Evolutionary conservation across 2,888 invertebrate genomes (phyloP), one percentile per base, ranked within the genome.

Genomic region (Esperia sulphurella): DNA sequence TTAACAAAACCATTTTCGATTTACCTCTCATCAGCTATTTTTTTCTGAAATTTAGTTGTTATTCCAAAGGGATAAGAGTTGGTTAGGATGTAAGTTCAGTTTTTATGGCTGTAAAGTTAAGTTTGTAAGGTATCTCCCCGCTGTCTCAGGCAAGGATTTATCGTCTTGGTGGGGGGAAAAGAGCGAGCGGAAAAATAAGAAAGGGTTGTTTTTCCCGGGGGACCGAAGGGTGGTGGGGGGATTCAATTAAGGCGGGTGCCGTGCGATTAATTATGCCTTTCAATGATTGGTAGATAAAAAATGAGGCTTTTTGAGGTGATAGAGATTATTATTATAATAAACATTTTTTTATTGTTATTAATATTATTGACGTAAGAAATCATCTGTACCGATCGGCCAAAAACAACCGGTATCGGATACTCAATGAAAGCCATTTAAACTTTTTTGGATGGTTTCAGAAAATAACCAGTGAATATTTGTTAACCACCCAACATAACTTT

Each of bases 91-190:
- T 13, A 50, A 14, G 48, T 52, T 53, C 30, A 30, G 31, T 1
- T 31, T 21, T 31, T 31, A 31, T 43, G 37, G 14, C 40, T 48
- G 53, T 58, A 59, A 60, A 59, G 53, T 46, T 56, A 53, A 45
- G 13, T 65, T 79, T 69, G 77, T 68, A 79, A 82, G 83, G 75
- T 75, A 76, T 82, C 84, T 82, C 83, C 86, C 83, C 68, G 71
- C 81, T 86, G 87, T 86, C 87, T 86, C 82, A 78, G 75, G 73
- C 77, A 82, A 85, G 88, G 87, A 88, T 88, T 88, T 87, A 88
- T 88, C 86, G 88, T 87, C 88, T 85, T 85, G 68, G 72, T 70
- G 74, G 83, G 84, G 85, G 84, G 79, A 76, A 76, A 66, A 65
- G 67, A 59, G 57, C 56, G 71, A 73, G 75, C 68, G 65, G 78